Conservation (phyloP, 2,113 vertebrate genomes). For the Microcebus lehilahytsara region DNA sequence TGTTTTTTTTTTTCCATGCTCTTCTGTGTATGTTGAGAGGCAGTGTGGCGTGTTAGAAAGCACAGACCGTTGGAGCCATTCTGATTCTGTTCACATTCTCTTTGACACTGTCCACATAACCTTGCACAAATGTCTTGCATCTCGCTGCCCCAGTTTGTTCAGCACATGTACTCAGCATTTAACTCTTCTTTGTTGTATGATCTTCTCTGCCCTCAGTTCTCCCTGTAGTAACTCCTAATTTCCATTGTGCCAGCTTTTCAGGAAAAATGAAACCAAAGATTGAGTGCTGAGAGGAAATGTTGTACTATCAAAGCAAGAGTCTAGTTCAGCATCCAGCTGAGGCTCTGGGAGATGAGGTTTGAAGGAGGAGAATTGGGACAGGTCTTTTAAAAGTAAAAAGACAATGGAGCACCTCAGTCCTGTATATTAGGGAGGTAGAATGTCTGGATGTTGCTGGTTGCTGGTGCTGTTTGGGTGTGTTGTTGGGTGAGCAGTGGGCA, state of each 20-base stretch:
- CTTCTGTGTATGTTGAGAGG: background rate
- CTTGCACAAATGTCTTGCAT: background rate
- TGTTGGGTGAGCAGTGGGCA: background rate
- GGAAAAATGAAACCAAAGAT: background rate
- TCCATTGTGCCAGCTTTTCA: background rate
- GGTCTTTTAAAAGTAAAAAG: background rate
- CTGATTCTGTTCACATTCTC: background rate
- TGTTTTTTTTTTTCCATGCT: background rate
- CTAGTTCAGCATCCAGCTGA: background rate
- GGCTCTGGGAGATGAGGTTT: background rate
- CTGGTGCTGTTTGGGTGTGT: background rate
- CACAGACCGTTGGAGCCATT: background rate
- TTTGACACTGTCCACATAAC: background rate
- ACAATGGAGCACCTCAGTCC: background rate
- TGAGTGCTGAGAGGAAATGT: background rate
- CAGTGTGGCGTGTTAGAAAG: background rate
- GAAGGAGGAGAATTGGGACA: background rate
- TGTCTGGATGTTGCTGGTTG: background rate
- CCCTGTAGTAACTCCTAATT: background rate
- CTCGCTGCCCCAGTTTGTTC: background rate
- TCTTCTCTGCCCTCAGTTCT: background rate
- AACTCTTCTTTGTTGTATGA: background rate
- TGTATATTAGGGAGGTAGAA: no score
- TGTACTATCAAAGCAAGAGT: background rate
- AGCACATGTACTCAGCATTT: background rate